Evolutionary conservation across 2,113 vertebrate species (phyloP).

Genomic region (Brachyistius frenatus): DNA sequence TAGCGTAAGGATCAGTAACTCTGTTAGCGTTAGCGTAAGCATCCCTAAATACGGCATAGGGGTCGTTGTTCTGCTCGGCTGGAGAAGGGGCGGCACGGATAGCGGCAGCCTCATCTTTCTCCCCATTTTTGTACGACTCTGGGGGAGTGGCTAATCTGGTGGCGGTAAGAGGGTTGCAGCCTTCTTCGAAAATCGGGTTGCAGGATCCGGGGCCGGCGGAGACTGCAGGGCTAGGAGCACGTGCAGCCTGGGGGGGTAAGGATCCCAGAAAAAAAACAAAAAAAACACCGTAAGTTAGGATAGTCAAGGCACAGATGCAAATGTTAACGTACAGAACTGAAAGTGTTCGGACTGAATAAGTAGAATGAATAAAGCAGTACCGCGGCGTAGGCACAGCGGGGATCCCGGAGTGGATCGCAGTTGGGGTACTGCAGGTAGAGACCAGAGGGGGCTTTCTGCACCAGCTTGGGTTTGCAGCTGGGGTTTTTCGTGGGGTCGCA

Average conservation of each 20-base stretch:
- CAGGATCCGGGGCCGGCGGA: constrained; percentile 77
- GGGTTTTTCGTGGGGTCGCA: constrained; percentile 84
- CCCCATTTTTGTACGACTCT: constrained; percentile 65
- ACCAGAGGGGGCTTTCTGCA: constrained; percentile 78
- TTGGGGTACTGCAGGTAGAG: constrained; percentile 77
- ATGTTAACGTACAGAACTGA: not conserved
- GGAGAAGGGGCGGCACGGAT: constrained; percentile 64
- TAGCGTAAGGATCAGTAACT: constrained; percentile 71
- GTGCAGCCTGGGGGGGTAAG: constrained; percentile 55
- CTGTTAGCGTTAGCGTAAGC: constrained; percentile 68
- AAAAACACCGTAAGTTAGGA: not conserved
- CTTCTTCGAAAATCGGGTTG: constrained; percentile 83
- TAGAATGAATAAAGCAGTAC: constrained; percentile 31
- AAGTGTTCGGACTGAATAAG: not conserved
- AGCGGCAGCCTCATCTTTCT: constrained; percentile 67
- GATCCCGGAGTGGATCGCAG: constrained; percentile 82
- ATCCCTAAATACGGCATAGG: constrained; percentile 79
- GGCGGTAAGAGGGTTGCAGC: constrained; percentile 84
- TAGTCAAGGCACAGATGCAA: not conserved
- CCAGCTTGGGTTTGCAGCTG: constrained; percentile 71
- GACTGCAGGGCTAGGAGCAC: constrained; percentile 46
- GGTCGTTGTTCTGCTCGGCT: constrained; percentile 68
- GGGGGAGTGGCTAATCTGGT: constrained; percentile 64
- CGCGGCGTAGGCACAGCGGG: constrained; percentile 77
- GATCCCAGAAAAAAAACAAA: constrained; percentile 5